These are phyloP conservation scores for Myanophis thanlyinensis DNA, from an alignment of 2,113 vertebrate species.

Conservation along the genomic window DNA sequence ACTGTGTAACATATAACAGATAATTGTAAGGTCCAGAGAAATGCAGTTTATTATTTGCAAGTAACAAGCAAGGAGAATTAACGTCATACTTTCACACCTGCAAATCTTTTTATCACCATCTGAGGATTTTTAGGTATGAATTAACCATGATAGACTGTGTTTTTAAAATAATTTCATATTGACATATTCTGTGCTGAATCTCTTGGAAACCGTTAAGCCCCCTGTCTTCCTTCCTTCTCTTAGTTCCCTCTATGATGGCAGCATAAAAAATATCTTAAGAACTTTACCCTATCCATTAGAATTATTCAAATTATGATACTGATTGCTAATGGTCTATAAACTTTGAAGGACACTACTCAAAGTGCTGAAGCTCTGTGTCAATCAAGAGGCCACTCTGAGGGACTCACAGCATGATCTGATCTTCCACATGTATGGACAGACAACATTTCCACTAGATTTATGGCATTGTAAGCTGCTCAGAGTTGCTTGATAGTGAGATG, in stretches of 20 bases:
- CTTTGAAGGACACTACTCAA: neutral
- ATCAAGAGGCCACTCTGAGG: neutral
- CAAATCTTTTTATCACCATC: neutral
- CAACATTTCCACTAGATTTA: neutral
- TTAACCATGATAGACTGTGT: constrained; percentile 3
- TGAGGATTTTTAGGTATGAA: neutral
- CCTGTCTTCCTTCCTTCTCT: neutral
- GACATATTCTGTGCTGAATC: neutral
- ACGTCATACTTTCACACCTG: neutral
- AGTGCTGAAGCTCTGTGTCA: neutral
- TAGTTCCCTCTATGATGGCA: neutral
- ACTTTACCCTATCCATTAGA: neutral
- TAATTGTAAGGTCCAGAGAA: constrained; percentile 9
- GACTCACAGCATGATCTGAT: neutral
- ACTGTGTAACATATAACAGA: neutral
- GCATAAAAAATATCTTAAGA: neutral
- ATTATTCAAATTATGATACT: neutral
- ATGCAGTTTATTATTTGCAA: constrained; percentile 15
- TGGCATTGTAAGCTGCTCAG: neutral
- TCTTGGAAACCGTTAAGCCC: neutral
- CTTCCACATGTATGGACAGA: neutral
- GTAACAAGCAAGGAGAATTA: constrained; percentile 22
- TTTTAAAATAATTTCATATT: neutral
- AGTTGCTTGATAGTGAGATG: neutral
- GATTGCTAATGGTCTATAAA: neutral